Evolutionary conservation across 2,797 vertebrate genomes (phyloP), one percentile per base, ranked within the genome.

Genomic region (Anableps anableps): DNA sequence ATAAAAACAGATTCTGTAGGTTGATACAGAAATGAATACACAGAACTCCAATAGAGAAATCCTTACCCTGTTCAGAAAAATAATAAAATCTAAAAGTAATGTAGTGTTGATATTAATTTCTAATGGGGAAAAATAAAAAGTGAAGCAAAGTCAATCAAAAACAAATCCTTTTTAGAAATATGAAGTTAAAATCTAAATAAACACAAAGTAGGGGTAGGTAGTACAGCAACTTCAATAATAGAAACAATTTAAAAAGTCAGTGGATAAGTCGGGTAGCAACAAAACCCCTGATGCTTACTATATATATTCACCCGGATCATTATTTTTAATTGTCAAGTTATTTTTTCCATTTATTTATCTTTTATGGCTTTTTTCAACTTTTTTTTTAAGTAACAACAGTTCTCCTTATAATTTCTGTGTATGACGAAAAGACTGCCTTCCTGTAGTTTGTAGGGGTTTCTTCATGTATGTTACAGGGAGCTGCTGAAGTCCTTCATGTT

Each of bases 31-130:
- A 64, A 17, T 62, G 60, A 17, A 58, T 14, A 72, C 43, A 79
- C n/a, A 23, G 58, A 75, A 53, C 6, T 76, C 64, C 7, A 50
- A 23, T 38, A 16, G 17, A 70, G 77, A 83, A 75, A 75, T 48
- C 47, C 13, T 78, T 75, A 47, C 41, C 72, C 62, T 19, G 5
- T 51, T 9, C 74, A 38, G 9, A 5, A 47, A 70, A 14, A 60
- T 2, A 55, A 53, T 48, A 6, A 26, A 55, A 26, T 3, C 8
- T 10, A 10, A 3, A 10, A 26, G n/a, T n/a, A n/a, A n/a, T n/a
- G n/a, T n/a, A n/a, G n/a, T n/a, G n/a, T n/a, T n/a, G n/a, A n/a
- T n/a, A n/a, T 26, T 53, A 55, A 55, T n/a, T 26, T 1, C 26
- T n/a, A 9, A 26, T 13, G 5, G 16, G 23, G 7, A 17, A 14